Conservation (phyloP, 2,113 vertebrate genomes). For the Fregata magnificens region DNA sequence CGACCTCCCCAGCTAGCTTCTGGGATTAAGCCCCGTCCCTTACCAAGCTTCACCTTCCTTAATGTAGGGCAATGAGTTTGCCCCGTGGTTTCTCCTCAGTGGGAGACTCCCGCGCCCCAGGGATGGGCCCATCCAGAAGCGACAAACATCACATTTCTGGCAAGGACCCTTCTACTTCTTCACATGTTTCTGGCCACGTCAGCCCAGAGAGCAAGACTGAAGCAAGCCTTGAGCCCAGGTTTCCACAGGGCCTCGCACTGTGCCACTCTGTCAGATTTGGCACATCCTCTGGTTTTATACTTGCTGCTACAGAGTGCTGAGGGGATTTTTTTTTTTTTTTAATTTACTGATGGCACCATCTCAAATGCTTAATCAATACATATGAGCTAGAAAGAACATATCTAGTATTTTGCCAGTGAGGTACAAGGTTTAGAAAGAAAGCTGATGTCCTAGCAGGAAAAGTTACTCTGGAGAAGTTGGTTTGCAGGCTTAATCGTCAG, state of each 20-base stretch:
- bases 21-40: neutral
- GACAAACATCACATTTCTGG: neutral
- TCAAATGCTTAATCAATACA: conserved; percentile 25
- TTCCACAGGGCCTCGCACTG: neutral
- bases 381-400: neutral
- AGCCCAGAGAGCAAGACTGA: neutral
- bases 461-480: neutral
- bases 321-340: neutral
- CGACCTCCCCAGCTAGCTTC: neutral
- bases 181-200: neutral
- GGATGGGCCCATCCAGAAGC: neutral
- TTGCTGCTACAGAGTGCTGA: neutral
- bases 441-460: neutral
- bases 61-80: neutral
- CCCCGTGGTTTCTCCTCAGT: neutral
- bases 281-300: neutral
- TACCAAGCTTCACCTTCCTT: neutral
- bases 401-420: neutral
- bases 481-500: neutral
- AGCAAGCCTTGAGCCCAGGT: neutral
- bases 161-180: neutral
- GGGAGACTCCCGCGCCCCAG: neutral
- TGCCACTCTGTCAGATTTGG: neutral
- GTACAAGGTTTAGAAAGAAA: conserved; percentile 10
- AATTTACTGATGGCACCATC: neutral